Evolutionary conservation across 1,140 invertebrate species (phyloP).

Genomic region (Philopotamus ludificatus): DNA sequence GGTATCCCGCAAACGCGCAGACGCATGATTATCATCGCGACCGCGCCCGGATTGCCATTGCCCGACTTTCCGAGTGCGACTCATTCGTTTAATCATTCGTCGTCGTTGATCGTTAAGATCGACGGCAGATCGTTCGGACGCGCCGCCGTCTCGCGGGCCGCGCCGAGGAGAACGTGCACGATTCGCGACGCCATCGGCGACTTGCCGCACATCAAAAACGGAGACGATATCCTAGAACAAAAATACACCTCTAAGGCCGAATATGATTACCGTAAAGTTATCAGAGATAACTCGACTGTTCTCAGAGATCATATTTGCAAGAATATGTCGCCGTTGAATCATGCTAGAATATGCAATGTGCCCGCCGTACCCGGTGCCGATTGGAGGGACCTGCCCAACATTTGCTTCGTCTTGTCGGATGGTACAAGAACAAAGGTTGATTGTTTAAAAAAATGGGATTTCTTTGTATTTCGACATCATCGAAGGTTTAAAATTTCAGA

Average conservation of each 20-base stretch:
- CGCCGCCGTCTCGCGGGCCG: constrained; percentile 54
- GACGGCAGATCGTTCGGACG: constrained; percentile 57
- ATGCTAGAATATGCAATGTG: constrained; percentile 68
- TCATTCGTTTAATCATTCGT: constrained; percentile 67
- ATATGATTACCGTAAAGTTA: constrained; percentile 69
- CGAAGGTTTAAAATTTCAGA: too few species aligned
- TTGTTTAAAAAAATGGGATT: not conserved
- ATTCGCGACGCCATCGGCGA: constrained; percentile 75
- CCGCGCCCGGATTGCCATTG: constrained; percentile 72
- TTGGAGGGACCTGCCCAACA: constrained; percentile 78
- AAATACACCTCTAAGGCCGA: constrained; percentile 61
- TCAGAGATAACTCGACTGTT: constrained; percentile 53
- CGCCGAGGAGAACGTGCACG: constrained; percentile 47
- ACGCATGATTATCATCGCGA: constrained; percentile 69
- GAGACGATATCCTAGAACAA: constrained; percentile 62
- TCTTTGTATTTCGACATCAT: too few species aligned
- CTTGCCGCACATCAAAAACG: constrained; percentile 68
- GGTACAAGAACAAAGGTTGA: constrained; percentile 48
- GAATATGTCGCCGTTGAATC: constrained; percentile 68
- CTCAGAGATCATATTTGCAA: constrained; percentile 76
- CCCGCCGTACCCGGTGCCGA: constrained; percentile 68
- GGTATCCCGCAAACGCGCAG: constrained; percentile 74
- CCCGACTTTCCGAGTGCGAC: constrained; percentile 71
- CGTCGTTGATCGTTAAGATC: constrained; percentile 63
- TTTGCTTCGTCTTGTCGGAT: constrained; percentile 61